A percentile compares a stretch with the other conserved stretches of the same genome.
Conservation (phyloP, 2,113 vertebrate species). For the Calyptomena viridis region DNA sequence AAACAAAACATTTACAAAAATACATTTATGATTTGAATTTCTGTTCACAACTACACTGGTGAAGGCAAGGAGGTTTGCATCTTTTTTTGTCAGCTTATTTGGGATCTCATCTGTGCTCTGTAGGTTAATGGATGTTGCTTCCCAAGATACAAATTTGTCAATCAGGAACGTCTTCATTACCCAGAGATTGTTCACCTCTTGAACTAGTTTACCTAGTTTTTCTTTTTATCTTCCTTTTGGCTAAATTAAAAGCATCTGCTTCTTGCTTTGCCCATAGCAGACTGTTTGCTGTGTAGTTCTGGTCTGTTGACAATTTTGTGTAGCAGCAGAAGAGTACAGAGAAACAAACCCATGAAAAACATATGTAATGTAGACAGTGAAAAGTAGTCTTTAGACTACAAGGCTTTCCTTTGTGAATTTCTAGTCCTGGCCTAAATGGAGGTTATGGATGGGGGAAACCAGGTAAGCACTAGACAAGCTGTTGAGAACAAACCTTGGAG, state of each 20-base stretch:
- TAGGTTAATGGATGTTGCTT: background rate
- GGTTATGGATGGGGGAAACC: background rate
- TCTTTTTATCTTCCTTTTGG: background rate
- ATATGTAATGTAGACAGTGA: background rate
- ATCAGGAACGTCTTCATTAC: background rate
- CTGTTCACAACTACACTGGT: background rate
- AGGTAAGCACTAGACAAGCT: background rate
- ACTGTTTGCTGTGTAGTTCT: background rate
- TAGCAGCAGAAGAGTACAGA: background rate
- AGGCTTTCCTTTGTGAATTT: background rate
- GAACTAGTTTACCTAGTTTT: background rate
- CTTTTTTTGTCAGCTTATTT: background rate
- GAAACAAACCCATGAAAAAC: background rate
- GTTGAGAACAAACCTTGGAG: background rate
- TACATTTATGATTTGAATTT: background rate
- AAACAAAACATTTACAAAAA: background rate
- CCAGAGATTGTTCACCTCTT: background rate
- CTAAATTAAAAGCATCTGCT: background rate
- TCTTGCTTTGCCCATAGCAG: background rate
- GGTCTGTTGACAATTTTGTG: background rate
- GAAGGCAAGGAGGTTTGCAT: background rate
- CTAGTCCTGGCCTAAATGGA: background rate
- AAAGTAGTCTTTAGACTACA: background rate
- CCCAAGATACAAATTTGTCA: background rate
- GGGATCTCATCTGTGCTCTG: background rate